Evolutionary conservation across 2,888 invertebrate species (phyloP).

Genomic region (Lycia hirtaria): DNA sequence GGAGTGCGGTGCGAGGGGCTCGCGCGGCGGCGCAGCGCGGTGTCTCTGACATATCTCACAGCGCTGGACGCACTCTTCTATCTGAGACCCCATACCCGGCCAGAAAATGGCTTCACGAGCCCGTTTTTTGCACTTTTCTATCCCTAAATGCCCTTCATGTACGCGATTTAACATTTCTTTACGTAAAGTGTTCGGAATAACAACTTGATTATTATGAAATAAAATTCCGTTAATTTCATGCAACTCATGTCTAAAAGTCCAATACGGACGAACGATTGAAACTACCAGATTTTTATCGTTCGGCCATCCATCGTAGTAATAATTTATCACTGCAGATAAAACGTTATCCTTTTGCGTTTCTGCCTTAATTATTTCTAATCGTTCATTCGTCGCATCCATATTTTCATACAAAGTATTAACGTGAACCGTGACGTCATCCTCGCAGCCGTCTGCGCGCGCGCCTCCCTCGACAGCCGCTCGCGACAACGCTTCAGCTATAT

Average conservation of each 20-base stretch:
- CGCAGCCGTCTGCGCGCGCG: background rate
- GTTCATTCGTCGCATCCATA: background rate
- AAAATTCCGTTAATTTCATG: constrained; percentile 10
- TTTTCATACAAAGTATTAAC: background rate
- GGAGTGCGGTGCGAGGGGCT: constrained; percentile 33
- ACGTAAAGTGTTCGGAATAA: constrained; percentile 9
- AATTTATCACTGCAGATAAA: background rate
- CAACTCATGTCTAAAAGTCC: constrained; percentile 14
- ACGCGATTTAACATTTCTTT: constrained; percentile 9
- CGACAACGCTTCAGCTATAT: background rate
- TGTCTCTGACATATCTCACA: constrained; percentile 34
- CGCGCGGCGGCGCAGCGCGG: constrained; percentile 32
- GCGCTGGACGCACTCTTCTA: constrained; percentile 26
- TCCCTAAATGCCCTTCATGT: constrained; percentile 23
- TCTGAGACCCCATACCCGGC: constrained; percentile 23
- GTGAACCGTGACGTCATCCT: background rate
- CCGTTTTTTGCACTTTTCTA: constrained; percentile 14
- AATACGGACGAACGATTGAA: constrained; percentile 10
- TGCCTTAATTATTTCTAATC: background rate
- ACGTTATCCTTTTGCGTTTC: background rate
- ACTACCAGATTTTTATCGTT: background rate
- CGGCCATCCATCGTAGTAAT: background rate
- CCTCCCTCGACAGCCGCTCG: background rate
- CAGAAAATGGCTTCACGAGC: constrained; percentile 12
- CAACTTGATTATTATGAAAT: constrained; percentile 11